A percentile compares a stretch with the other conserved stretches of the same genome.
Evolutionary conservation across 2,113 vertebrate species (phyloP).

Genomic region (Brachyhypopomus occidentalis): DNA sequence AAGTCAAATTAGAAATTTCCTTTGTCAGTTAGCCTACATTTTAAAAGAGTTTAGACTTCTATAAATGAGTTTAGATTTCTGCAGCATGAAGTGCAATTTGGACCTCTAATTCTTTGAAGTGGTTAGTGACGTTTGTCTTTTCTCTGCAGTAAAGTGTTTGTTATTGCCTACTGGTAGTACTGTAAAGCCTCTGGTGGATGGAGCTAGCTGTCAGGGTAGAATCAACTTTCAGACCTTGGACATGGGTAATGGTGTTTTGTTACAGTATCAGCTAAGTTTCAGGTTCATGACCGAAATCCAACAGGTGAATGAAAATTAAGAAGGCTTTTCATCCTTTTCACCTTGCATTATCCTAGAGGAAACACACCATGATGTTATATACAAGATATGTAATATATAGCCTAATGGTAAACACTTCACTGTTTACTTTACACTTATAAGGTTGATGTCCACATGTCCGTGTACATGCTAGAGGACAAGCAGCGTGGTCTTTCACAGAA

Average conservation of each 20-base stretch:
- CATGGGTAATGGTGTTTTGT: background rate
- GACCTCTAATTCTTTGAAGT: background rate
- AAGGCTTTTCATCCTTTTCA: background rate
- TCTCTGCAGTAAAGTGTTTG: background rate
- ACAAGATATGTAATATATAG: too few relatives aligned
- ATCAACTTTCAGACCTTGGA: constrained; percentile 7
- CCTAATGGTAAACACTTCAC: too few relatives aligned
- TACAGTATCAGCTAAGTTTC: background rate
- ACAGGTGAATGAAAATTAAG: constrained; percentile 23
- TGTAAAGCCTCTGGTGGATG: background rate
- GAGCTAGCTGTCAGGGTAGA: background rate
- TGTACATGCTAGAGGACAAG: too few relatives aligned
- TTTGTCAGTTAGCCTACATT: background rate
- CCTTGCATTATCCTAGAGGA: background rate
- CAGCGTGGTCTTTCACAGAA: too few relatives aligned
- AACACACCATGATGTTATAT: background rate
- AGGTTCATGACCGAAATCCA: constrained; percentile 24
- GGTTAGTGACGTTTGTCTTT: background rate
- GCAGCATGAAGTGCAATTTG: background rate
- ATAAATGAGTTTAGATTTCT: background rate
- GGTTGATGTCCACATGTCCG: too few relatives aligned
- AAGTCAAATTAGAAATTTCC: background rate
- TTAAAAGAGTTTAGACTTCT: background rate
- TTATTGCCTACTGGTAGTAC: background rate
- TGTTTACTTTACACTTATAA: too few relatives aligned